Percentiles rank a stretch among this genome's conserved stretches.
Conservation (phyloP, 23 tunicate genomes). For the Halocynthia roretzi region DNA sequence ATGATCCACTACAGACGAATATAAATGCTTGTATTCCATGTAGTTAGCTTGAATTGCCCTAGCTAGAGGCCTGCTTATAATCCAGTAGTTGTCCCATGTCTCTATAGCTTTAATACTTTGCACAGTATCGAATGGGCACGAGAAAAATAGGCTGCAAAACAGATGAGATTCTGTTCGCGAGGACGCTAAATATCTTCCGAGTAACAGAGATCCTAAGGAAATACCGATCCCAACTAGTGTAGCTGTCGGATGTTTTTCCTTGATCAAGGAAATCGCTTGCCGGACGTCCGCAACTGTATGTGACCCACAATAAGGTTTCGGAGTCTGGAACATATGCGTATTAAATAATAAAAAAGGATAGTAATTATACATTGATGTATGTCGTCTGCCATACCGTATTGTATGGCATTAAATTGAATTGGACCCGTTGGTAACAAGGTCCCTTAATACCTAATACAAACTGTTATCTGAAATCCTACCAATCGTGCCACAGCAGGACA, state of each 20-base stretch:
- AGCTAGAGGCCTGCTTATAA: too few species aligned
- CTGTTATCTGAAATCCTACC: too few species aligned
- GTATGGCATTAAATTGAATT: too few species aligned
- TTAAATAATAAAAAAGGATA: too few species aligned
- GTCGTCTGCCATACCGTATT: too few species aligned
- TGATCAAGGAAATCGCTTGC: slow-evolving; percentile 32
- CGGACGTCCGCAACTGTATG: slow-evolving; percentile 63
- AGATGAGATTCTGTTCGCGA: slow-evolving; percentile 28
- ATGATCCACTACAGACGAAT: not conserved
- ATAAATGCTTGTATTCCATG: too few species aligned
- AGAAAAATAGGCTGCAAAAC: slow-evolving; percentile 43
- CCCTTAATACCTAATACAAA: too few species aligned
- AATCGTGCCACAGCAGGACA: too few species aligned
- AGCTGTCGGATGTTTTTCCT: slow-evolving; percentile 32
- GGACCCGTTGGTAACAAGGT: too few species aligned
- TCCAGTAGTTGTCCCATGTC: slow-evolving; percentile 47
- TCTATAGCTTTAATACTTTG: slow-evolving; percentile 48
- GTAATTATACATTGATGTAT: too few species aligned
- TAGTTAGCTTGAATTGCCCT: too few species aligned
- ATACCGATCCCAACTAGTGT: slow-evolving; percentile 56
- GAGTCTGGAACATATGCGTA: slow-evolving; percentile 32
- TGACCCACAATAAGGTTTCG: slow-evolving; percentile 85
- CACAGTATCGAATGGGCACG: slow-evolving; percentile 69
- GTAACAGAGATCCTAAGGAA: slow-evolving; percentile 66
- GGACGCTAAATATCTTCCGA: slow-evolving; percentile 57